Evolutionary conservation across 2,888 invertebrate genomes (phyloP).

Genomic region (Troides oblongomaculatus): DNA sequence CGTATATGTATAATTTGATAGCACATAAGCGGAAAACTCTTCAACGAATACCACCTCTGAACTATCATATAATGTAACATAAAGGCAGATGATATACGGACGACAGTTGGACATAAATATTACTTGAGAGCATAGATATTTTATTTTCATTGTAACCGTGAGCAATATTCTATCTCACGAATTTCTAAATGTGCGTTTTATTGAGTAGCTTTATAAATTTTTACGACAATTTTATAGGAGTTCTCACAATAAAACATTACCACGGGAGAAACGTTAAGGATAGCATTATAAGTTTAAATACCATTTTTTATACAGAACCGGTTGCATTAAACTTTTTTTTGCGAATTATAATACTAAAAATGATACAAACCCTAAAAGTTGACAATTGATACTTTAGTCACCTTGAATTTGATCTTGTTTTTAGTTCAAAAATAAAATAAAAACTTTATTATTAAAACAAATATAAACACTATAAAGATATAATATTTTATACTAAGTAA

Average conservation of each 20-base stretch:
- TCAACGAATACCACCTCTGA: slow-evolving; percentile 17
- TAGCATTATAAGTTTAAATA: slow-evolving; percentile 45
- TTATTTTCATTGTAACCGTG: slow-evolving; percentile 53
- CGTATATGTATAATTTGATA: not conserved
- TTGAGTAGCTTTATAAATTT: slow-evolving; percentile 70
- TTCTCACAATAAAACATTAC: slow-evolving; percentile 70
- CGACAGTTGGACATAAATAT: slow-evolving; percentile 25
- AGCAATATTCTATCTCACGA: slow-evolving; percentile 61
- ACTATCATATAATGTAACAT: slow-evolving; percentile 22
- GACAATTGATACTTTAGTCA: no score
- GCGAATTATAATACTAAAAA: not conserved
- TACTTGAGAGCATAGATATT: slow-evolving; percentile 35
- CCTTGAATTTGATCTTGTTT: no score
- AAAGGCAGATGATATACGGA: slow-evolving; percentile 27
- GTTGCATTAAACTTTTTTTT: not conserved
- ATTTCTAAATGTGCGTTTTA: slow-evolving; percentile 69
- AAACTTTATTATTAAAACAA: no score
- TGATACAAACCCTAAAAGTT: not conserved
- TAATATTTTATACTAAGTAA: no score
- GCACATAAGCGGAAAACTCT: slow-evolving; percentile 1
- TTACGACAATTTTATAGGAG: slow-evolving; percentile 68
- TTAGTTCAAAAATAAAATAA: no score
- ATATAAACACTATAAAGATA: no score
- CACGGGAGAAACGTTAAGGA: slow-evolving; percentile 43
- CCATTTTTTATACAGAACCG: not conserved